These are phyloP conservation scores for Globia sparganii DNA, from an alignment of 2,888 invertebrate species.

Conservation along the genomic window DNA sequence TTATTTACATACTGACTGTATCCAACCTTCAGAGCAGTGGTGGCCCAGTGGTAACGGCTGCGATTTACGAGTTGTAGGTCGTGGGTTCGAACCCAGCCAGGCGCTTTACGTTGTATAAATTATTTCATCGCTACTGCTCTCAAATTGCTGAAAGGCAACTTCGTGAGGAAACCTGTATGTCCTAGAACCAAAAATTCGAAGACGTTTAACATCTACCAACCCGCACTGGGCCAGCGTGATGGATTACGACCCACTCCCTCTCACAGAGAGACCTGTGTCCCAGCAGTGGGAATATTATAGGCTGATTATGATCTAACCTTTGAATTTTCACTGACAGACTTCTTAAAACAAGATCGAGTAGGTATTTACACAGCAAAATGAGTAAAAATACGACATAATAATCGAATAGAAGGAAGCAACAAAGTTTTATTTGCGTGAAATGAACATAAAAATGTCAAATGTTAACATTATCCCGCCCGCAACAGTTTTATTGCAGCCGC, in stretches of 20 bases:
- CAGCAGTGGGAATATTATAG: not conserved
- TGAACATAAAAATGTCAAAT: constrained; percentile 80
- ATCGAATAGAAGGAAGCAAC: constrained; percentile 63
- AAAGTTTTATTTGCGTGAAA: constrained; percentile 73
- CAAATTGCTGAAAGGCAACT: too few relatives aligned
- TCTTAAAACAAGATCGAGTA: not conserved
- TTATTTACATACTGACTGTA: constrained; percentile 10
- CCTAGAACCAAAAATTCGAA: too few relatives aligned
- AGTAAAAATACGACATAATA: constrained; percentile 62
- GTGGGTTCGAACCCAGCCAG: not conserved
- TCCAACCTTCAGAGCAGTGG: not conserved
- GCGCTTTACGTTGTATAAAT: not conserved
- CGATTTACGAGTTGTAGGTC: not conserved
- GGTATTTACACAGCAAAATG: constrained; percentile 32
- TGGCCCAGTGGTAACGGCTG: not conserved
- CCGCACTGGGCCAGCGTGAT: not conserved
- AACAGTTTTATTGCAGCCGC: constrained; percentile 77
- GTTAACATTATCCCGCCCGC: constrained; percentile 78
- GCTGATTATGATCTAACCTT: not conserved
- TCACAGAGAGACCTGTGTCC: not conserved
- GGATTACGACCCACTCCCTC: not conserved
- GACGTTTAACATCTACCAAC: too few relatives aligned
- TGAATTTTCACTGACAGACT: constrained; percentile 1
- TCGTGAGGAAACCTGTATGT: too few relatives aligned
- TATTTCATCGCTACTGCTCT: not conserved